Conservation (phyloP, 2,797 vertebrate genomes). For the Lepilemur ruficaudatus region DNA sequence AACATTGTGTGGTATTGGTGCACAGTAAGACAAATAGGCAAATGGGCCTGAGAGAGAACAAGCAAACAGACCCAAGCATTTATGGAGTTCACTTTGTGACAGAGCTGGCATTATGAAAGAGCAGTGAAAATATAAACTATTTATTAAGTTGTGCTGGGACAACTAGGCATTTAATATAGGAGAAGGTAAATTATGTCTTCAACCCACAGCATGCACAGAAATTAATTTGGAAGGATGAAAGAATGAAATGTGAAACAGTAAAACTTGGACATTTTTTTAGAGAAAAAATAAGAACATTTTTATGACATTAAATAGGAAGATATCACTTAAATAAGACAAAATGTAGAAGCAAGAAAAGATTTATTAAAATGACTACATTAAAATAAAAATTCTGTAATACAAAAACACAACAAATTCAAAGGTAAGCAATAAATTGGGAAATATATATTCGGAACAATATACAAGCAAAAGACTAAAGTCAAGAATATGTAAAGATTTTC, state of each 20-base stretch:
- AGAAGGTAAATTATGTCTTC: neutral
- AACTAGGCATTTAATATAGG: neutral
- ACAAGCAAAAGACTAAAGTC: neutral
- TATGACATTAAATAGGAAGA: neutral
- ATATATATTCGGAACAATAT: neutral
- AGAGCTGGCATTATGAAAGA: neutral
- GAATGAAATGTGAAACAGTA: neutral
- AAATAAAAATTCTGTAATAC: neutral
- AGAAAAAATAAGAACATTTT: neutral
- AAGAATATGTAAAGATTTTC: neutral
- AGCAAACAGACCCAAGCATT: neutral
- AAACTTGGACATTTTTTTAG: constrained; percentile 2
- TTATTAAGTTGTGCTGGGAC: neutral
- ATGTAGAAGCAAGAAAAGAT: neutral
- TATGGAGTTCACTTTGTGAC: neutral
- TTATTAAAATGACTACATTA: neutral
- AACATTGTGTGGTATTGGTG: constrained; percentile 10
- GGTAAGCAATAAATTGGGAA: neutral
- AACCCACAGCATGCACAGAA: neutral
- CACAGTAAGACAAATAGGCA: neutral
- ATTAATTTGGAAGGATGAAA: neutral
- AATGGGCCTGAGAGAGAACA: neutral
- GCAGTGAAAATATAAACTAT: neutral
- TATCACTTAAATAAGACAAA: constrained; percentile 8
- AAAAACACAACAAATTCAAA: neutral